Evolutionary conservation across 2,113 vertebrate genomes (phyloP), one percentile per base, ranked within the genome.

Genomic region (Rhadina sibilatrix): DNA sequence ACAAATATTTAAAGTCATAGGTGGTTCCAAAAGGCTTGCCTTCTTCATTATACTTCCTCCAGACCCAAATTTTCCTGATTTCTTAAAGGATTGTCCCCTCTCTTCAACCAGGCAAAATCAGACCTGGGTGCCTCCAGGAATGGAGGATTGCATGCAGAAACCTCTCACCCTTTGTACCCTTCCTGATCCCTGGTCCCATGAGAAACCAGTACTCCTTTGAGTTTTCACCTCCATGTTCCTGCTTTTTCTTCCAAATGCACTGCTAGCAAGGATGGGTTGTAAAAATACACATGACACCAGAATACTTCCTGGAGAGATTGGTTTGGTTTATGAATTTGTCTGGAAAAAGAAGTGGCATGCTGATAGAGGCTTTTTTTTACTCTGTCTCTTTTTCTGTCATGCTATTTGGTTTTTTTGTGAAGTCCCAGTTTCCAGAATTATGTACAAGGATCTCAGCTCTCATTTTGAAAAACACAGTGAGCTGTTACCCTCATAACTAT

Each of bases 391-490:
- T 12, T 30, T 18, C 54, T 46, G 47, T 52, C 40, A 20, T n/a
- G 54, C 24, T 85, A 37, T 76, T 69, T 80, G 30, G 9, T 44
- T 66, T 93, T 96, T 93, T 90, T 76, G 52, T 88, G 64, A 88
- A 80, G 85, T 83, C 44, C 10, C 12, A 54, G 75, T 90, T 96
- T 93, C 82, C 79, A 52, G 59, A 93, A 90, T 83, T 81, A 66
- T 23, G 15, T 74, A 66, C 63, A 54, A 83, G 22, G 13, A 88
- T 86, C 52, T 90, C 82, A 86, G 56, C 24, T 94, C 40, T 91
- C 47, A 74, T 75, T 90, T 85, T 31, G 78, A 72, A 90, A 90
- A 80, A 33, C 21, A 74, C 60, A 78, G 33, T 42, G 64, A 89
- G 60, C 76, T 74, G 71, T 77, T 94, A 64, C 35, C 46, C 57